Evolutionary conservation across 1,140 invertebrate species (phyloP).

Genomic region (Drosophila tsacasi): DNA sequence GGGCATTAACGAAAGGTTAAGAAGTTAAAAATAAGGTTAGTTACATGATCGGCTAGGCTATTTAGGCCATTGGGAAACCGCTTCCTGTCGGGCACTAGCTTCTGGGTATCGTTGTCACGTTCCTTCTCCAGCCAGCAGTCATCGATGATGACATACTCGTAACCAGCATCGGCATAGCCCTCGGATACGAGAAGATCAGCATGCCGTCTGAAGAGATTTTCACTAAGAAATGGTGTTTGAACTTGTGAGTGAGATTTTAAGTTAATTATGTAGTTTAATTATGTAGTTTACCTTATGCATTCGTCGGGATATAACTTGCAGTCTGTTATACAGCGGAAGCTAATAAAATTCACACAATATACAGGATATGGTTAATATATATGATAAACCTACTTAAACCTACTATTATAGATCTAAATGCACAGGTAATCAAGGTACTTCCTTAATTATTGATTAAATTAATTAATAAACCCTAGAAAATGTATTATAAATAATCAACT

Average conservation of each 20-base stretch:
- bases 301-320: conserved; percentile 96
- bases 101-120: conserved; percentile 87
- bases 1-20: background rate
- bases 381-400: too few species aligned
- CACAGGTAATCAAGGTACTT: background rate
- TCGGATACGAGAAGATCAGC: conserved; percentile 91
- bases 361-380: background rate
- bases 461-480: background rate
- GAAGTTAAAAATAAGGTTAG: background rate
- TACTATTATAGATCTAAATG: background rate
- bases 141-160: conserved; percentile 94
- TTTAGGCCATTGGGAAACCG: conserved; percentile 95
- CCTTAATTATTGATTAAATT: background rate
- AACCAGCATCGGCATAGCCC: conserved; percentile 92
- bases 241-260: background rate
- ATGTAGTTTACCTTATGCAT: conserved; percentile 94
- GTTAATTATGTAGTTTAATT: background rate
- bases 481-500: background rate
- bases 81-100: conserved; percentile 90
- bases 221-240: conserved; percentile 87
- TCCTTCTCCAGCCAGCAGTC: conserved; percentile 94
- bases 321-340: conserved; percentile 96
- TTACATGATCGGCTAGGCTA: conserved; percentile 92
- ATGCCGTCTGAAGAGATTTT: conserved; percentile 92
- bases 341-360: conserved; percentile 1